Conservation (phyloP, 2,888 invertebrate species). For the Neoitamus cyanurus region DNA sequence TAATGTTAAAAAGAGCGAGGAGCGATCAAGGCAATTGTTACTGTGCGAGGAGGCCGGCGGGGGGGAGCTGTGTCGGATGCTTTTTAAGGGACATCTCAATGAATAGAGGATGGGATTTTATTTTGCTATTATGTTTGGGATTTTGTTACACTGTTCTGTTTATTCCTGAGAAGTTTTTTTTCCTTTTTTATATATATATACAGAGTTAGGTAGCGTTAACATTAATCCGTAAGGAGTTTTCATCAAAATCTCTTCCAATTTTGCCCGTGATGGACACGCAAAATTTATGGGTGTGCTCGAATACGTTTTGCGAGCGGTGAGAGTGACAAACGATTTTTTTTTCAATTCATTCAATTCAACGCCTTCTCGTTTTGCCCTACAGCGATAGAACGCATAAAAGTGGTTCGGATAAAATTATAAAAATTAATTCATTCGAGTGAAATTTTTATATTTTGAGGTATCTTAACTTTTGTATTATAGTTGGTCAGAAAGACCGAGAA, state of each 20-base stretch:
- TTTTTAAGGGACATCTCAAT: conserved; percentile 57
- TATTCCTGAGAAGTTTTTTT: not conserved
- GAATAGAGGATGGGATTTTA: not conserved
- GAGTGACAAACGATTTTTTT: too few species aligned
- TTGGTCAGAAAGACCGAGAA: too few species aligned
- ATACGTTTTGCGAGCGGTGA: too few species aligned
- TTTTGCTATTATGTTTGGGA: not conserved
- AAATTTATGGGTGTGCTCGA: too few species aligned
- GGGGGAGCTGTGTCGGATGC: conserved; percentile 59
- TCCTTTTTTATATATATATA: not conserved
- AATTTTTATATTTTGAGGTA: too few species aligned
- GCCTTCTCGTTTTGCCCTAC: too few species aligned
- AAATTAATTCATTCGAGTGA: too few species aligned
- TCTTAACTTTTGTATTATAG: too few species aligned
- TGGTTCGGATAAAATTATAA: too few species aligned
- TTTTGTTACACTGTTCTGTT: not conserved
- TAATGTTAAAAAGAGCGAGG: conserved; percentile 59
- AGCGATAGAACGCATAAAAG: too few species aligned
- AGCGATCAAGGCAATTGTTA: conserved; percentile 58
- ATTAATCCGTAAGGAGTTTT: not conserved
- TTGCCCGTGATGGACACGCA: too few species aligned
- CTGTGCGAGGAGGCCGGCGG: conserved; percentile 59
- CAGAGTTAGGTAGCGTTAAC: not conserved
- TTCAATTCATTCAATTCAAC: too few species aligned
- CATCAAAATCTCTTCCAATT: not conserved